Evolutionary conservation across 2,113 vertebrate species (phyloP).

Genomic region (Ornithorhynchus anatinus): DNA sequence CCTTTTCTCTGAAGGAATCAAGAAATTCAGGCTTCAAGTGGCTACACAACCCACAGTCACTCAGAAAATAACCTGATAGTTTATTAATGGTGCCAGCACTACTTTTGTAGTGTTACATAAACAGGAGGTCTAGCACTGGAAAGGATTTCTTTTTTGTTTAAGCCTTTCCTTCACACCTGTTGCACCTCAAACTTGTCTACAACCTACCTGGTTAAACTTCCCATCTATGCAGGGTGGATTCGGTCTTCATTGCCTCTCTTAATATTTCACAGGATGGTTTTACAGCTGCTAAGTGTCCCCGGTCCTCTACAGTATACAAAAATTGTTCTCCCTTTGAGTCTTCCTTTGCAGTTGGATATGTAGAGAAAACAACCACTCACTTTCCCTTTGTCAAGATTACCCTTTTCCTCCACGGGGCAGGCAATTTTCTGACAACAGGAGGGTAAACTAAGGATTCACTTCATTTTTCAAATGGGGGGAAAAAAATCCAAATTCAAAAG

Average conservation of each 20-base stretch:
- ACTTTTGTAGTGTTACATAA: neutral
- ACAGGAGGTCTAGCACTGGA: neutral
- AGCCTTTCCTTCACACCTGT: neutral
- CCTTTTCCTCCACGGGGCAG: too few relatives aligned
- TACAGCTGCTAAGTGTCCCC: neutral
- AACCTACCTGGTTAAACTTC: neutral
- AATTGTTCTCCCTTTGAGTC: too few relatives aligned
- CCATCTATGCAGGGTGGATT: neutral
- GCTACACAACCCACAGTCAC: neutral
- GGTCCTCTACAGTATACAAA: too few relatives aligned
- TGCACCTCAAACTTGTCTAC: neutral
- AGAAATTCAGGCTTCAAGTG: neutral
- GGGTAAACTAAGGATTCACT: too few relatives aligned
- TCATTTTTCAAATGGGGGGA: too few relatives aligned
- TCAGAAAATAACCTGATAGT: conserved; percentile 14
- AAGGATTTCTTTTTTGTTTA: neutral
- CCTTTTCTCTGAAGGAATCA: neutral
- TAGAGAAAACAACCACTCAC: too few relatives aligned
- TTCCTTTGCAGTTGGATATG: too few relatives aligned
- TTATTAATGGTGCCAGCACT: neutral
- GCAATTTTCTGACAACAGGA: too few relatives aligned
- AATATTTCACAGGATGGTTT: neutral
- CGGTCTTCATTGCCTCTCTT: neutral
- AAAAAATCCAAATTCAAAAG: too few relatives aligned
- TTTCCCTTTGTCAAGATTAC: too few relatives aligned